Conservation (phyloP, 1,140 invertebrate genomes). For the Drosophila oshimai region DNA sequence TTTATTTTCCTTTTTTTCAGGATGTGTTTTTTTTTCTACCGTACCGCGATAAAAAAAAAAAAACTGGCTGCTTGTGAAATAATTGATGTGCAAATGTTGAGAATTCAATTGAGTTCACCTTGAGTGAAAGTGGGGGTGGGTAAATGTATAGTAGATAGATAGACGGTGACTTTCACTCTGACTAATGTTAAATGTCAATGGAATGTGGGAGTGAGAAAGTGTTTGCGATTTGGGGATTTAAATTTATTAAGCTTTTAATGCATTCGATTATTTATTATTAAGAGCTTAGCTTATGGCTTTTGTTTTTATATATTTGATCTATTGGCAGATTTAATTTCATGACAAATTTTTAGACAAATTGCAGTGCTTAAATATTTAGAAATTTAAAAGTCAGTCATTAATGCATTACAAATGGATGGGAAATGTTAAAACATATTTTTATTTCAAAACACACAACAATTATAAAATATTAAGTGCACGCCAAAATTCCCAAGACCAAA, state of each 20-base stretch:
- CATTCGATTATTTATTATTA: slow-evolving; percentile 39
- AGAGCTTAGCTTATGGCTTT: slow-evolving; percentile 1
- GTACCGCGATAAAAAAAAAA: slow-evolving; percentile 34
- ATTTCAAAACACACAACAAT: background rate
- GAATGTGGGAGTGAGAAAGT: background rate
- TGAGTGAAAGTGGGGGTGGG: slow-evolving; percentile 25
- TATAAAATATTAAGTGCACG: background rate
- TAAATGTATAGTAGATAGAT: background rate
- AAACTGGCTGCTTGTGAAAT: slow-evolving; percentile 51
- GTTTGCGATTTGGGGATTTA: slow-evolving; percentile 23
- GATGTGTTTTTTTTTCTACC: slow-evolving; percentile 8
- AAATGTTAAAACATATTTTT: background rate
- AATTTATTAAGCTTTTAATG: slow-evolving; percentile 30
- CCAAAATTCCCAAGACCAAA: too few relatives aligned
- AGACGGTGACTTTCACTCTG: slow-evolving; percentile 25
- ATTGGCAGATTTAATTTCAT: background rate
- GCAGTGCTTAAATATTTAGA: slow-evolving; percentile 10
- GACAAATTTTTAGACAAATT: slow-evolving; percentile 16
- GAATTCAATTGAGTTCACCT: slow-evolving; percentile 61
- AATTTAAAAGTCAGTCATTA: background rate
- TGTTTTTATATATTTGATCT: background rate
- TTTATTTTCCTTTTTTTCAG: slow-evolving; percentile 22
- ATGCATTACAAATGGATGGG: background rate
- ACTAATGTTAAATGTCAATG: slow-evolving; percentile 21
- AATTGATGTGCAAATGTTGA: slow-evolving; percentile 66